phyloP scores from a whole-genome alignment of 2,888 invertebrate genomes.

The Clunio marinus region DNA sequence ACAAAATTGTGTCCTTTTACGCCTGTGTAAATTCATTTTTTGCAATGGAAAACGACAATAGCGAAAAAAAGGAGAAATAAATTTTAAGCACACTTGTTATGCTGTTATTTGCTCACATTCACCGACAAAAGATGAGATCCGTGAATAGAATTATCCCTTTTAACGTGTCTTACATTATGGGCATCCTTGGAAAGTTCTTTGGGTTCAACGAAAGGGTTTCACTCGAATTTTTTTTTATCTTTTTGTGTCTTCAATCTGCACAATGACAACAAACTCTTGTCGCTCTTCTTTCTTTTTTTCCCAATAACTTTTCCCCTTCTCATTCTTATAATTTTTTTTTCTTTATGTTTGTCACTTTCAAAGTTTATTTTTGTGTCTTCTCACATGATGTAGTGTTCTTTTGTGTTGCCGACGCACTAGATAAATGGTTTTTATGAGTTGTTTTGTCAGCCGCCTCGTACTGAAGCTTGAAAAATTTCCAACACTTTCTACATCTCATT shows the following conservation, averaged over 20 bases:
- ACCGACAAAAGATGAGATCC: too few relatives aligned
- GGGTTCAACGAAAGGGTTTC: neutral
- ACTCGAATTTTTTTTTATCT: neutral
- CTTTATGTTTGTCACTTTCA: slow-evolving; percentile 7
- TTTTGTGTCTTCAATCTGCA: neutral
- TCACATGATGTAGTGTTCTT: neutral
- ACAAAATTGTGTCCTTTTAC: too few relatives aligned
- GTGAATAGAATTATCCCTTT: neutral
- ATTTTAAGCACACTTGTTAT: too few relatives aligned
- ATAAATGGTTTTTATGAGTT: slow-evolving; percentile 2
- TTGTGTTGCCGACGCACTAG: neutral
- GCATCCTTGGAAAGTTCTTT: neutral
- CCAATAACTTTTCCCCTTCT: slow-evolving; percentile 13
- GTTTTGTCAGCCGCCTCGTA: slow-evolving; percentile 8
- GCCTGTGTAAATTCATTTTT: too few relatives aligned
- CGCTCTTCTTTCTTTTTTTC: neutral
- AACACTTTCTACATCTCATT: too few relatives aligned
- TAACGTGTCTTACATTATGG: slow-evolving; percentile 24
- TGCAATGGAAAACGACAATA: too few relatives aligned
- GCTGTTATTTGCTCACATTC: too few relatives aligned
- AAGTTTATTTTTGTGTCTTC: slow-evolving; percentile 7
- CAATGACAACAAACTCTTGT: neutral
- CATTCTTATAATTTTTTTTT: too few relatives aligned
- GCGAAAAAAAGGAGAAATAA: too few relatives aligned
- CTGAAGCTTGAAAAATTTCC: slow-evolving; percentile 12